These are phyloP conservation scores for Mus pahari DNA, from an alignment of 2,113 vertebrate species.

Conservation along the genomic window DNA sequence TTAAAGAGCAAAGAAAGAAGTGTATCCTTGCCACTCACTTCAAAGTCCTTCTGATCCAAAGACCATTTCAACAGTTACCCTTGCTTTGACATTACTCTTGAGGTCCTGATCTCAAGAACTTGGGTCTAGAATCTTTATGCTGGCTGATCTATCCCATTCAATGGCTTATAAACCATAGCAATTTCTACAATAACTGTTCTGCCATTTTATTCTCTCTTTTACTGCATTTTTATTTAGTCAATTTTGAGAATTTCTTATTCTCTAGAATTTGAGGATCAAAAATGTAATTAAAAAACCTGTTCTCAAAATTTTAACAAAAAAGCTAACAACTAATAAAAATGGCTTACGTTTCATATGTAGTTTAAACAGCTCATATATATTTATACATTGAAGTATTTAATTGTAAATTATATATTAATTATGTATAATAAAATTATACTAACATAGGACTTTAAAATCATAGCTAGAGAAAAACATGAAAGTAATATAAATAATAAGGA, in stretches of 20 bases:
- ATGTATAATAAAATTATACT: background rate
- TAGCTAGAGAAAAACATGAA: conserved; percentile 42
- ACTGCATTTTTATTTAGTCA: background rate
- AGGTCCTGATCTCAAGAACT: background rate
- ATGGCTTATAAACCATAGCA: background rate
- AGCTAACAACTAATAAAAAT: background rate
- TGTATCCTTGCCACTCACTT: background rate
- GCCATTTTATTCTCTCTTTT: background rate
- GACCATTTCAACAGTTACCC: background rate
- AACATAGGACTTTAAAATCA: background rate
- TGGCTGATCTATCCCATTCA: background rate
- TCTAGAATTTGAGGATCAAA: background rate
- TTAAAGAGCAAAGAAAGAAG: background rate
- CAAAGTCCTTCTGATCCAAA: background rate
- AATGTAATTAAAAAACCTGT: background rate
- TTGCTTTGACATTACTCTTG: background rate
- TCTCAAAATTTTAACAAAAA: background rate
- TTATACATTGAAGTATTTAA: background rate
- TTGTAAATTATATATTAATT: background rate
- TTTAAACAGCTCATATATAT: background rate
- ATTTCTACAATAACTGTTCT: background rate
- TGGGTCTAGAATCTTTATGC: background rate
- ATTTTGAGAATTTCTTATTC: background rate
- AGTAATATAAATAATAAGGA: background rate
- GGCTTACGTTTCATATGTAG: background rate